Percentiles rank a stretch among this genome's conserved stretches.
phyloP scores from a whole-genome alignment of 2,797 vertebrate genomes.

The Helostoma temminkii region DNA sequence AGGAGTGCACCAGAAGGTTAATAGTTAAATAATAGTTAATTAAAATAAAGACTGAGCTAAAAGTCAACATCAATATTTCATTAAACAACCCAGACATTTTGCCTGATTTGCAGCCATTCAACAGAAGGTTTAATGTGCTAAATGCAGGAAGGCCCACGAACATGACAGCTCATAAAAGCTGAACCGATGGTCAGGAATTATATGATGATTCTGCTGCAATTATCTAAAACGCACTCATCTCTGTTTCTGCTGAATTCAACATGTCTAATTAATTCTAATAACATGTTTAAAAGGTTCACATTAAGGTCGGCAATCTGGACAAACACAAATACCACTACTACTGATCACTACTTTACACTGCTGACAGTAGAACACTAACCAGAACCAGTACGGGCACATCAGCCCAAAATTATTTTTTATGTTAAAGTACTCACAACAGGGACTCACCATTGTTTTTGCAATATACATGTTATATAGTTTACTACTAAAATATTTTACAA shows the following conservation, averaged over 20 bases:
- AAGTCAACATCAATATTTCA: neutral
- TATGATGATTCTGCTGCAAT: neutral
- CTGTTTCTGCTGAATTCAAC: neutral
- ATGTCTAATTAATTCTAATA: neutral
- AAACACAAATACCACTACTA: neutral
- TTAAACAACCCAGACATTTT: neutral
- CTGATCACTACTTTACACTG: too few relatives aligned
- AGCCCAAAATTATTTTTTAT: too few relatives aligned
- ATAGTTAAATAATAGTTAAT: too few relatives aligned
- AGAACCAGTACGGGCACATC: too few relatives aligned
- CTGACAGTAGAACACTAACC: too few relatives aligned
- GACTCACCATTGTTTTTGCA: too few relatives aligned
- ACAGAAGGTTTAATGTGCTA: slow-evolving; percentile 3
- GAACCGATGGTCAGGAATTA: slow-evolving; percentile 8
- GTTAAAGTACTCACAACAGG: too few relatives aligned
- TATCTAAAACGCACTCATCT: neutral
- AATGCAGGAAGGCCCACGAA: neutral
- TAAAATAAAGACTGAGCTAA: neutral
- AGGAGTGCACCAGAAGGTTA: too few relatives aligned
- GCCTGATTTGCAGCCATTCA: neutral
- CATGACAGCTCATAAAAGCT: neutral
- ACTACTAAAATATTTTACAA: too few relatives aligned
- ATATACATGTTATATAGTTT: too few relatives aligned
- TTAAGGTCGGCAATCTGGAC: neutral
- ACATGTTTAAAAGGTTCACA: neutral